These are phyloP conservation scores for Leptopilina drosophilae DNA, from an alignment of 2,888 invertebrate species.

Conservation along the genomic window DNA sequence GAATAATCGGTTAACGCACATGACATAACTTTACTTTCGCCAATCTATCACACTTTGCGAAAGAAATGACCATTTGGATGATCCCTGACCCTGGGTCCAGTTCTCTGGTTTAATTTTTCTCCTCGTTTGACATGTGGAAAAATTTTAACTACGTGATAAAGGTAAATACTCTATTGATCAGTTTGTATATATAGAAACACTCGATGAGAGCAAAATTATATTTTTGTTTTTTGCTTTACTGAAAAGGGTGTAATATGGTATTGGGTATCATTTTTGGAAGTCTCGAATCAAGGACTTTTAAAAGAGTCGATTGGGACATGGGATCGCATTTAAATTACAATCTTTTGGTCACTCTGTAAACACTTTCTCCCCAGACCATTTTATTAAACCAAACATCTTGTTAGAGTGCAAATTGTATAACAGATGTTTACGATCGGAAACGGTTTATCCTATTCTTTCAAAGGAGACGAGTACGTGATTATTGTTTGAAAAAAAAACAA, in stretches of 20 bases:
- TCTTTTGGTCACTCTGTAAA: conserved; percentile 42
- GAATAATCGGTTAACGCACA: conserved; percentile 43
- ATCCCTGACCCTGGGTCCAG: conserved; percentile 32
- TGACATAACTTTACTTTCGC: conserved; percentile 68
- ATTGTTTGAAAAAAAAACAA: too few species aligned
- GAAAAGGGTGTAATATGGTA: neutral
- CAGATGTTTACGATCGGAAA: conserved; percentile 48
- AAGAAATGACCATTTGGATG: conserved; percentile 36
- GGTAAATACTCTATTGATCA: too few species aligned
- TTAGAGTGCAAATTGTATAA: conserved; percentile 50
- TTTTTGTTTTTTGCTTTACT: too few species aligned
- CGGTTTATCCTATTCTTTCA: conserved; percentile 35
- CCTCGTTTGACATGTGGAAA: conserved; percentile 13
- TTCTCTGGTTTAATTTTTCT: conserved; percentile 22
- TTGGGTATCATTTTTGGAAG: conserved; percentile 16
- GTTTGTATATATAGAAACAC: too few species aligned
- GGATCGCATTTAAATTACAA: conserved; percentile 42
- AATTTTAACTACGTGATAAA: neutral
- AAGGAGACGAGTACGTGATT: neutral
- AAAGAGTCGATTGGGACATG: conserved; percentile 21
- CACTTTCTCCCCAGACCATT: conserved; percentile 57
- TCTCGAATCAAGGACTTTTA: conserved; percentile 30
- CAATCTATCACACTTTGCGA: conserved; percentile 65
- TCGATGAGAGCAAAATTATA: too few species aligned
- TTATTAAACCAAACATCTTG: conserved; percentile 50